Evolutionary conservation across 2,113 vertebrate genomes (phyloP).

Genomic region (Solenodon paradoxus): DNA sequence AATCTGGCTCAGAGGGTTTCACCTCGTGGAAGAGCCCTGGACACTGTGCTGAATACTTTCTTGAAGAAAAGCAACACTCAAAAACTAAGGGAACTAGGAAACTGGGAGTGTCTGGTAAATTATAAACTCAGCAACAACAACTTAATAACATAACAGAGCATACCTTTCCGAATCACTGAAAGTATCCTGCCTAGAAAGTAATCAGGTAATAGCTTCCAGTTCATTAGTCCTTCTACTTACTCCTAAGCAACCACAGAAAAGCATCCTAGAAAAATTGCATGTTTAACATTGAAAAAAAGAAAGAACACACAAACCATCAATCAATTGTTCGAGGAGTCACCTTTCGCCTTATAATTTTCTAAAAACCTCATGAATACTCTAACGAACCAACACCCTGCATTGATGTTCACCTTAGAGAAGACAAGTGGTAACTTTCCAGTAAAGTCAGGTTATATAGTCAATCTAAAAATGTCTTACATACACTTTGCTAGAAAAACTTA

Average conservation of each 20-base stretch:
- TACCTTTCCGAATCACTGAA: not conserved
- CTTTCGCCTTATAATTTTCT: not conserved
- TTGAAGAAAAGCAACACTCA: not conserved
- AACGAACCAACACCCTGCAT: not conserved
- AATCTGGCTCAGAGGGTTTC: not conserved
- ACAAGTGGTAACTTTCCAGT: not conserved
- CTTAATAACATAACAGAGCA: conserved; percentile 31
- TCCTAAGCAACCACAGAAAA: not conserved
- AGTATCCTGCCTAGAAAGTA: not conserved
- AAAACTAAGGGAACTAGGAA: not conserved
- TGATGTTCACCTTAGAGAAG: not conserved
- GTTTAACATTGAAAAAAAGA: not conserved
- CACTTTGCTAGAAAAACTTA: not conserved
- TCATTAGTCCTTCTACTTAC: not conserved
- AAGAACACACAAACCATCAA: not conserved
- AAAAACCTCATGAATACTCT: not conserved
- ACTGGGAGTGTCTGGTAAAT: not conserved
- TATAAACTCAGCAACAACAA: not conserved
- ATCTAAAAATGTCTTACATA: not conserved
- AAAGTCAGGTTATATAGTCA: not conserved
- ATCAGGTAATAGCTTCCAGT: not conserved
- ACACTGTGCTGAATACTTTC: not conserved
- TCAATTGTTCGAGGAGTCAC: not conserved
- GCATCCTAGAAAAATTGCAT: not conserved
- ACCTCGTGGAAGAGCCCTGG: not conserved